Percentiles rank a stretch among this genome's conserved stretches.
Evolutionary conservation across 1,140 invertebrate species (phyloP).

Genomic region (Heliconius hewitsoni): DNA sequence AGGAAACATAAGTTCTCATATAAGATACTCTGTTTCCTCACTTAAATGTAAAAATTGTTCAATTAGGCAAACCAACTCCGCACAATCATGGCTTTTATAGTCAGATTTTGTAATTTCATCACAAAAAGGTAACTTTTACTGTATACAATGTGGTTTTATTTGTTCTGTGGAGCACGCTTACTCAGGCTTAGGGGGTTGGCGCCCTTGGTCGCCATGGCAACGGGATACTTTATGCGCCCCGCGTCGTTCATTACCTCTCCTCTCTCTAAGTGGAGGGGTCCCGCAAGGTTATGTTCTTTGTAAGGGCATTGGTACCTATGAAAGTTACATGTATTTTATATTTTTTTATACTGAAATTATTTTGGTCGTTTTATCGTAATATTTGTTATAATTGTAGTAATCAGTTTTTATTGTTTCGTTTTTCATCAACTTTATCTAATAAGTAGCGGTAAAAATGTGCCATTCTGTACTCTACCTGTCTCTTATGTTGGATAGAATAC

Average conservation of each 20-base stretch:
- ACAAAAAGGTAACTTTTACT: neutral
- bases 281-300: slow-evolving; percentile 26
- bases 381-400: no score
- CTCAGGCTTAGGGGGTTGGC: slow-evolving; percentile 55
- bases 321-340: neutral
- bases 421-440: no score
- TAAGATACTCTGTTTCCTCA: no score
- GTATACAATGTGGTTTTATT: slow-evolving; percentile 6
- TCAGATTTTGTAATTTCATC: neutral
- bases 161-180: neutral
- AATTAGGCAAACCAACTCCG: no score
- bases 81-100: neutral
- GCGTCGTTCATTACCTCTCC: slow-evolving; percentile 48
- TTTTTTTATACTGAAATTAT: neutral
- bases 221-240: slow-evolving; percentile 66
- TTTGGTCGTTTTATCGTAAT: neutral
- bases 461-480: no score
- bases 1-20: no score
- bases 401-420: neutral
- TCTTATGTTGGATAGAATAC: no score
- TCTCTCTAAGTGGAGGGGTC: slow-evolving; percentile 36
- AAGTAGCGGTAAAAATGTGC: no score
- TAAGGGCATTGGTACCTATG: neutral
- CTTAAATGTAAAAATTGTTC: no score
- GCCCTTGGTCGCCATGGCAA: slow-evolving; percentile 69